Evolutionary conservation across 2,113 vertebrate genomes (phyloP).

Genomic region (Hippocampus comes): DNA sequence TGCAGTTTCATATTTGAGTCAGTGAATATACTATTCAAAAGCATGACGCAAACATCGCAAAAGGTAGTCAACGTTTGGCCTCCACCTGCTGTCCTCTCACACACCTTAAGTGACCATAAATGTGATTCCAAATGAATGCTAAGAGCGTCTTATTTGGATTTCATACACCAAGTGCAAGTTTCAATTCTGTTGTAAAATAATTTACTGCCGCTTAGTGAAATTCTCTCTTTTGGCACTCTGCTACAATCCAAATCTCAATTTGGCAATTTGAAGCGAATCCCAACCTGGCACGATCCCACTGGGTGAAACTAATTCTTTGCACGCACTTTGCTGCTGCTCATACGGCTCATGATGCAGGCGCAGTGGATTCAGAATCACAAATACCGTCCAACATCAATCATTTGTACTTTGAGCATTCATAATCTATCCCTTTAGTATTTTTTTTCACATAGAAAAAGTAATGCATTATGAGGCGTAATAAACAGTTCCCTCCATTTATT

Average conservation of each 20-base stretch:
- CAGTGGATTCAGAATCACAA: conserved; percentile 2
- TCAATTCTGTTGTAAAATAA: not conserved
- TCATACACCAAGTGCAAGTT: not conserved
- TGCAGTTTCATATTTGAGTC: not conserved
- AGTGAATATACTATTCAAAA: not conserved
- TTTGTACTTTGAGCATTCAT: not conserved
- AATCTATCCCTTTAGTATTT: not conserved
- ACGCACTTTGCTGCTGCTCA: not conserved
- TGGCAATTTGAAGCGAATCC: conserved; percentile 9
- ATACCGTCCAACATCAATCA: not conserved
- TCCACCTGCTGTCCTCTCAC: not conserved
- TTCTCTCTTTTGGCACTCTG: not conserved
- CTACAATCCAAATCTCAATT: conserved; percentile 18
- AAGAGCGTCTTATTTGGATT: not conserved
- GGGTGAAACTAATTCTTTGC: conserved; percentile 1
- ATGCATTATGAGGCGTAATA: not conserved
- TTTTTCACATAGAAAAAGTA: not conserved
- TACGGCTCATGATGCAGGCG: not conserved
- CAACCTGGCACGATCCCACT: conserved; percentile 11
- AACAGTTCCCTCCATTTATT: not conserved
- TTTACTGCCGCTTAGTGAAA: not conserved
- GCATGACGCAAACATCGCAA: too few species aligned
- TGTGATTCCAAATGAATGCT: not conserved
- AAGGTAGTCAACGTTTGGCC: too few species aligned
- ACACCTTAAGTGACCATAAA: not conserved